Conservation (phyloP, 2,888 invertebrate genomes). For the Atherix ibis region DNA sequence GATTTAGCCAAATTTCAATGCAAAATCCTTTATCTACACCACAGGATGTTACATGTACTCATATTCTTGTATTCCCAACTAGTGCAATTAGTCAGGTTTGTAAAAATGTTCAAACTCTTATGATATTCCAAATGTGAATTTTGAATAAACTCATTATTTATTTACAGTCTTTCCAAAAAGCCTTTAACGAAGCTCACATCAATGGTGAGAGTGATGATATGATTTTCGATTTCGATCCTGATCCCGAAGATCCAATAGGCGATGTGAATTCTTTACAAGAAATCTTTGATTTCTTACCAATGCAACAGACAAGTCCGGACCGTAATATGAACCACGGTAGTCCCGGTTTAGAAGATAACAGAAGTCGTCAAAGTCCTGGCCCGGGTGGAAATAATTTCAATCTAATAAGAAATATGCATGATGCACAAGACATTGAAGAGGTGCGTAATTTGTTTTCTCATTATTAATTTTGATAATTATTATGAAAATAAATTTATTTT, state of each 20-base stretch:
- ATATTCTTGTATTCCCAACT: slow-evolving; percentile 96
- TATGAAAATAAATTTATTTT: slow-evolving; percentile 16
- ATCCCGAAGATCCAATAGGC: slow-evolving; percentile 32
- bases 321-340: slow-evolving; percentile 38
- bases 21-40: slow-evolving; percentile 88
- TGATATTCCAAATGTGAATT: neutral
- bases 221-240: slow-evolving; percentile 43
- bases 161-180: slow-evolving; percentile 49
- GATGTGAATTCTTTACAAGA: slow-evolving; percentile 53
- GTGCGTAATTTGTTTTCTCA: slow-evolving; percentile 14
- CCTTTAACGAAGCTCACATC: slow-evolving; percentile 52
- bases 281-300: slow-evolving; percentile 52
- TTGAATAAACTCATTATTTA: neutral
- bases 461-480: neutral
- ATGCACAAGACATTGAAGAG: slow-evolving; percentile 28
- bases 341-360: slow-evolving; percentile 35
- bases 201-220: slow-evolving; percentile 52
- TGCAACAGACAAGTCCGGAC: slow-evolving; percentile 42
- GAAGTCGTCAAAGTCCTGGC: slow-evolving; percentile 34
- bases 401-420: slow-evolving; percentile 23
- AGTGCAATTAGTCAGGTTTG: slow-evolving; percentile 80
- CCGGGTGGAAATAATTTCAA: slow-evolving; percentile 35
- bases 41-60: slow-evolving; percentile 90
- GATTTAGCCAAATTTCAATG: slow-evolving; percentile 73
- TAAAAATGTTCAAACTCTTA: slow-evolving; percentile 1